Percentiles rank a stretch among this genome's conserved stretches.
phyloP scores from a whole-genome alignment of 1,140 invertebrate species.

The Archivesica marissinica region DNA sequence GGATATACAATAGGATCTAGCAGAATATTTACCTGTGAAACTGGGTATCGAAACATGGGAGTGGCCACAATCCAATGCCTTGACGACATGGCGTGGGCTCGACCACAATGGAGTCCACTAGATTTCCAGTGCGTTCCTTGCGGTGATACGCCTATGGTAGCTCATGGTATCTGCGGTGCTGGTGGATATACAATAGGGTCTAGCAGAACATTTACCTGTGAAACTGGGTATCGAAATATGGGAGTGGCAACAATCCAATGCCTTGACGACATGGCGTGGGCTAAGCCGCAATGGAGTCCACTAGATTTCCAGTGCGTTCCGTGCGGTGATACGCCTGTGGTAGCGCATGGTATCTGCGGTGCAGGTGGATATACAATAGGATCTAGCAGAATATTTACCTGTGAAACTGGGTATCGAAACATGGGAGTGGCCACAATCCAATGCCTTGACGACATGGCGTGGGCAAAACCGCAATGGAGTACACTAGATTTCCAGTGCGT shows the following conservation, averaged over 20 bases:
- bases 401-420: conserved; percentile 22
- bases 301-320: conserved; percentile 38
- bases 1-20: conserved; percentile 1
- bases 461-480: conserved; percentile 7
- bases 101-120: not conserved
- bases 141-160: conserved; percentile 23
- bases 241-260: conserved; percentile 23
- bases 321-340: conserved; percentile 4
- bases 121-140: conserved; percentile 51
- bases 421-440: conserved; percentile 8
- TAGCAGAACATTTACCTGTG: conserved; percentile 1
- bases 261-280: not conserved
- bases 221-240: conserved; percentile 20
- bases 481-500: conserved; percentile 41
- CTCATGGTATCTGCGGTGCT: conserved; percentile 30
- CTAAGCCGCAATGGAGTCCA: conserved; percentile 11
- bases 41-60: conserved; percentile 25
- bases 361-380: conserved; percentile 18
- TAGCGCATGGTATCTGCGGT: conserved; percentile 25
- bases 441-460: conserved; percentile 20
- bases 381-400: not conserved
- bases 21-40: conserved; percentile 15
- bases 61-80: conserved; percentile 20
- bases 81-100: not conserved
- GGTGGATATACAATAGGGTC: conserved; percentile 5